Conservation (phyloP, 1,140 invertebrate species). For the Palaemon carinicauda region DNA sequence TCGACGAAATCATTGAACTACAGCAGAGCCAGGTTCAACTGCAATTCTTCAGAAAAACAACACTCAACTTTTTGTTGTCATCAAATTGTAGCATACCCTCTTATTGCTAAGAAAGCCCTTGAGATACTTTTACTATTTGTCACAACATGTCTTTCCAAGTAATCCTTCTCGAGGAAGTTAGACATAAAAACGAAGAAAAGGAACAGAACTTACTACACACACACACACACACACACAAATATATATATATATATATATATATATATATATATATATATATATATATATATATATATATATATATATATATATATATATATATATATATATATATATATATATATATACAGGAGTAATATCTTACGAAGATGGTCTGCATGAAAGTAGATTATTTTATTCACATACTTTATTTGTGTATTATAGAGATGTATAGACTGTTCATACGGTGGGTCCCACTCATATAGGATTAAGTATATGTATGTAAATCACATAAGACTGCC, state of each 20-base stretch:
- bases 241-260: neutral
- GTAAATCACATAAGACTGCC: too few relatives aligned
- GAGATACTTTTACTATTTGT: neutral
- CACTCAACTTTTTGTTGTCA: neutral
- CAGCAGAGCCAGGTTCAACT: slow-evolving; percentile 22
- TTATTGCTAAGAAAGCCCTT: slow-evolving; percentile 23
- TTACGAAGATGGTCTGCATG: too few relatives aligned
- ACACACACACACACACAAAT: neutral
- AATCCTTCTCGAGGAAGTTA: neutral
- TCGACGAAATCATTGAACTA: too few relatives aligned
- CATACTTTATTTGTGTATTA: too few relatives aligned
- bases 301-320: too few relatives aligned
- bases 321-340: neutral
- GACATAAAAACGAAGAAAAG: slow-evolving; percentile 19
- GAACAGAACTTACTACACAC: too few relatives aligned
- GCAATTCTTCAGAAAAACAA: slow-evolving; percentile 21
- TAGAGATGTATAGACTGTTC: too few relatives aligned
- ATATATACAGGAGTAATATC: neutral
- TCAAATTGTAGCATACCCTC: slow-evolving; percentile 21
- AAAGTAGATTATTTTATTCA: too few relatives aligned
- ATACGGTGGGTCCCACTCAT: too few relatives aligned
- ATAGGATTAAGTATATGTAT: too few relatives aligned
- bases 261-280: neutral
- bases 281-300: neutral
- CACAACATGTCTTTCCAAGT: slow-evolving; percentile 13